These are phyloP conservation scores for Drosophila diplacantha DNA, from an alignment of 2,888 invertebrate species.

Conservation along the genomic window DNA sequence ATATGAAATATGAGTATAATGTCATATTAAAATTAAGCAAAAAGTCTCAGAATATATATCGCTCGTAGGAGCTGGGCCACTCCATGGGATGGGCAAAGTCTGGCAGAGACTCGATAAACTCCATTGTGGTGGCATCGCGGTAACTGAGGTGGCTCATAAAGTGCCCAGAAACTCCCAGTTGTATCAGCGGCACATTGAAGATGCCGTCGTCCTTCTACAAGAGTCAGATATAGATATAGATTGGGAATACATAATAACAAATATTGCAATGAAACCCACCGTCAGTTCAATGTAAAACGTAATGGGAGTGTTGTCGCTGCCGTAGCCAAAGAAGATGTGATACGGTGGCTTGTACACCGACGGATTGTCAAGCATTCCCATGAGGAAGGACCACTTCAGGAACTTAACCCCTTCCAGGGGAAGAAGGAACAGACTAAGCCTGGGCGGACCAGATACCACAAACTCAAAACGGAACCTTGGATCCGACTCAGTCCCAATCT, in stretches of 20 bases:
- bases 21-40: neutral
- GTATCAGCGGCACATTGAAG: conserved; percentile 59
- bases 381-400: conserved; percentile 67
- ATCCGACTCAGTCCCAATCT: conserved; percentile 23
- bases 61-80: conserved; percentile 79
- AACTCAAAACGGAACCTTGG: conserved; percentile 58
- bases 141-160: conserved; percentile 73
- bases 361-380: conserved; percentile 51
- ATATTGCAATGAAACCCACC: conserved; percentile 28
- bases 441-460: conserved; percentile 61
- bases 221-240: neutral
- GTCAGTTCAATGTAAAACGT: conserved; percentile 62
- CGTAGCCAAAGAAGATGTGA: conserved; percentile 63
- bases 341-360: conserved; percentile 58
- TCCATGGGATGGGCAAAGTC: conserved; percentile 79
- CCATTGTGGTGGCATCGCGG: conserved; percentile 76
- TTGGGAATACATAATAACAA: neutral
- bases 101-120: conserved; percentile 73
- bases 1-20: neutral
- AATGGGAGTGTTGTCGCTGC: conserved; percentile 60
- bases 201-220: conserved; percentile 51
- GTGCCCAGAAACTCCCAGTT: conserved; percentile 78
- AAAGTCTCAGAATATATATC: conserved; percentile 63
- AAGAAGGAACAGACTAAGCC: conserved; percentile 67
- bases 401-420: conserved; percentile 60